Evolutionary conservation across 1,140 invertebrate species (phyloP).

Genomic region (Centruroides sculpturatus): DNA sequence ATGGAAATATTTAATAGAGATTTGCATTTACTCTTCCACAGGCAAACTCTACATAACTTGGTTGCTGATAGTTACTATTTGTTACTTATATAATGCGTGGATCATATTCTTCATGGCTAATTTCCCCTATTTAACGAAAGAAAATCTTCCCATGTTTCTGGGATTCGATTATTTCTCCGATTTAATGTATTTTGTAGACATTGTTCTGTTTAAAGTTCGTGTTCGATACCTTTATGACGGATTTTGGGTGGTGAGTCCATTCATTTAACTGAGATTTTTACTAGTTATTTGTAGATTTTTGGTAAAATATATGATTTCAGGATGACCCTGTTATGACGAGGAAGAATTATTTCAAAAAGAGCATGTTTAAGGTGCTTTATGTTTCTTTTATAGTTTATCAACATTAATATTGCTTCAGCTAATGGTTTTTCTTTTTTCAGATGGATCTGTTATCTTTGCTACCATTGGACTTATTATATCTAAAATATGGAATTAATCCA

Average conservation of each 20-base stretch:
- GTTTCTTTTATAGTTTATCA: neutral
- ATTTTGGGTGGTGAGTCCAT: slow-evolving; percentile 44
- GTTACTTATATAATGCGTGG: slow-evolving; percentile 77
- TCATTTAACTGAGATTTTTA: too few species aligned
- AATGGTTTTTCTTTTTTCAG: slow-evolving; percentile 36
- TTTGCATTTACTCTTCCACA: neutral
- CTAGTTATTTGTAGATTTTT: neutral
- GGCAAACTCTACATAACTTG: slow-evolving; percentile 52
- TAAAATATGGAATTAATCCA: slow-evolving; percentile 47
- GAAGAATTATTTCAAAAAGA: slow-evolving; percentile 10
- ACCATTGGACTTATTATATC: slow-evolving; percentile 66
- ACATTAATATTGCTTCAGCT: neutral
- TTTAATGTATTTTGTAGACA: slow-evolving; percentile 67
- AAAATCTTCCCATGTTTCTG: slow-evolving; percentile 58
- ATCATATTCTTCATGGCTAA: slow-evolving; percentile 64
- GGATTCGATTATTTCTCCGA: slow-evolving; percentile 63
- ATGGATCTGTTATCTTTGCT: slow-evolving; percentile 62
- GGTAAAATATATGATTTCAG: neutral
- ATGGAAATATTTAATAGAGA: too few species aligned
- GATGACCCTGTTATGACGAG: slow-evolving; percentile 5
- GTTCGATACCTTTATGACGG: slow-evolving; percentile 58
- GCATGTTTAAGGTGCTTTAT: slow-evolving; percentile 7
- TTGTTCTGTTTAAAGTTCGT: slow-evolving; percentile 61
- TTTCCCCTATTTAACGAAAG: slow-evolving; percentile 63
- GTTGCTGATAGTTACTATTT: slow-evolving; percentile 60